Evolutionary conservation across 2,113 vertebrate genomes (phyloP).

Genomic region (Suncus etruscus): DNA sequence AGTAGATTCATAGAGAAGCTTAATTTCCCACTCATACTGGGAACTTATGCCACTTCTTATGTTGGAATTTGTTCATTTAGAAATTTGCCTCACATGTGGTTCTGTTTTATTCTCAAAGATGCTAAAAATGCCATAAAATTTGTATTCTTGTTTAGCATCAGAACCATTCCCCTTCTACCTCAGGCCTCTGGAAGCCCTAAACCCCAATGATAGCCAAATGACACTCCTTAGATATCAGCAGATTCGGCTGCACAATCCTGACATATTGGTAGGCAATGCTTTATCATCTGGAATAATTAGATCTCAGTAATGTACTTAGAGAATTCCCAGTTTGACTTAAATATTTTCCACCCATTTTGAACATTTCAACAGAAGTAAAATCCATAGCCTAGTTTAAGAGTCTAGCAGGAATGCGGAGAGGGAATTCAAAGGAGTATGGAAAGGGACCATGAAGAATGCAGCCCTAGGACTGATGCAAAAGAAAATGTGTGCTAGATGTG

Average conservation of each 20-base stretch:
- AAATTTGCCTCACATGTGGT: not conserved
- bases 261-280: constrained; percentile 38
- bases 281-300: constrained; percentile 36
- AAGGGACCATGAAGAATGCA: constrained; percentile 1
- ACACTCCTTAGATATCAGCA: constrained; percentile 47
- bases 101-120: constrained; percentile 45
- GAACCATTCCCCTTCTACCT: constrained; percentile 23
- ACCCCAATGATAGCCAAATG: not conserved
- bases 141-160: constrained; percentile 11
- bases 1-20: not conserved
- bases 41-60: not conserved
- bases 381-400: constrained; percentile 17
- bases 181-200: constrained; percentile 21
- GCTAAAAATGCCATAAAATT: constrained; percentile 36
- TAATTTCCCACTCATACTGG: not conserved
- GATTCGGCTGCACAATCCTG: constrained; percentile 16
- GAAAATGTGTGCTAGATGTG: constrained; percentile 27
- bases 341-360: constrained; percentile 55
- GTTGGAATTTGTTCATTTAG: not conserved
- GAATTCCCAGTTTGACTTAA: constrained; percentile 45
- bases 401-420: constrained; percentile 43
- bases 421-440: constrained; percentile 25
- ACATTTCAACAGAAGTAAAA: constrained; percentile 40
- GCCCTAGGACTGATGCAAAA: not conserved
- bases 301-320: constrained; percentile 52